Evolutionary conservation across 2,888 invertebrate genomes (phyloP).

Genomic region (Watsonalla cultraria): DNA sequence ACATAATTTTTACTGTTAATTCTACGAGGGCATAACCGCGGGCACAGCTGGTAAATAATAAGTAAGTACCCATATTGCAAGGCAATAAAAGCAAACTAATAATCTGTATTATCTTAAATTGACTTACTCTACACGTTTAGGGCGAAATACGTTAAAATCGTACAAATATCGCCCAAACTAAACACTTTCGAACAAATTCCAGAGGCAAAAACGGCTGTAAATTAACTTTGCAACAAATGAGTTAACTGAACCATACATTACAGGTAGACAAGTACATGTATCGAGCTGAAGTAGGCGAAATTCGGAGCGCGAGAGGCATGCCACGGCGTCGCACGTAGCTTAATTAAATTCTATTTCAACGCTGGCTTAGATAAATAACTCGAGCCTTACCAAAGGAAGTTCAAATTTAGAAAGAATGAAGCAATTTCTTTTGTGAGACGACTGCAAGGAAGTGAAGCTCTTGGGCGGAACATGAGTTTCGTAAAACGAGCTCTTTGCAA

Average conservation of each 20-base stretch:
- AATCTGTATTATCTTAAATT: no score
- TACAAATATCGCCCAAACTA: neutral
- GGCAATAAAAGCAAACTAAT: no score
- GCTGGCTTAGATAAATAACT: conserved; percentile 71
- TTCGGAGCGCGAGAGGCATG: conserved; percentile 64
- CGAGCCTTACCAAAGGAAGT: conserved; percentile 37
- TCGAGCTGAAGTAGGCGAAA: conserved; percentile 43
- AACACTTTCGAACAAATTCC: neutral
- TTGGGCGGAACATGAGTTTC: neutral
- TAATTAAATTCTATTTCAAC: conserved; percentile 76
- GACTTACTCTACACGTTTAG: no score
- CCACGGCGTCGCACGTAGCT: conserved; percentile 72
- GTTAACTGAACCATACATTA: conserved; percentile 4
- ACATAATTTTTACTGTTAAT: no score
- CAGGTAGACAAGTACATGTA: conserved; percentile 20
- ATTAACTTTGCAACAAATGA: neutral
- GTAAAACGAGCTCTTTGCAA: neutral
- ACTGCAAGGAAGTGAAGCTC: conserved; percentile 18
- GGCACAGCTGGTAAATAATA: no score
- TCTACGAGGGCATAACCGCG: no score
- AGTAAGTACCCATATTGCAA: no score
- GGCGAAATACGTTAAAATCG: no score
- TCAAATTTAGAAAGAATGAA: conserved; percentile 68
- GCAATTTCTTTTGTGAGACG: conserved; percentile 57
- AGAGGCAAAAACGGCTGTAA: neutral